Evolutionary conservation across 1,140 invertebrate species (phyloP), one percentile per base, ranked within the genome.

Genomic region (Monochamus saltuarius): DNA sequence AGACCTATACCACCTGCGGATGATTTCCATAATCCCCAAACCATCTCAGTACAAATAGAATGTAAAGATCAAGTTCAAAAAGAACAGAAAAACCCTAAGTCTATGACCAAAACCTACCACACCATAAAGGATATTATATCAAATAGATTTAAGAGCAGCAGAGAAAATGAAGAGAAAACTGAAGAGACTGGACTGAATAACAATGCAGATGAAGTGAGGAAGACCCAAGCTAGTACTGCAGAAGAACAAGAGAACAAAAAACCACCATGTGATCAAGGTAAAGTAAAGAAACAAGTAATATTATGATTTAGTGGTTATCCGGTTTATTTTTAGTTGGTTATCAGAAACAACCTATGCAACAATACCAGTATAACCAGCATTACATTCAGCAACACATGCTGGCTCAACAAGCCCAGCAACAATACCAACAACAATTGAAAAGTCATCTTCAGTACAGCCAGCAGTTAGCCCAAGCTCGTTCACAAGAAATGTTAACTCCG

Each of bases 101-200:
- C 84, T 3, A 80, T 88, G 43, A 85, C 84, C 39, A 87, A 89
- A 74, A 91, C 89, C 0, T 92, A 91, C 71, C 87, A 91, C 70
- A 88, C 89, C 16, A 84, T 92, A 54, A 91, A 91, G 79, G 89
- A 91, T 72, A 91, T 92, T 81, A 89, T 92, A 69, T 90, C 89
- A 4, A 90, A 86, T 75, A 85, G 87, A 71, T 91, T 92, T 73
- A 88, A 87, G 68, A 84, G 75, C 65, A 85, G 86, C n/a, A 79
- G 71, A 50, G 76, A 73, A 66, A 76, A 77, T 13, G 82, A 83
- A 7, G 80, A 82, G 13, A 81, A 77, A 69, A 38, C 42, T 11
- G 78, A 79, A 55, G 84, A 86, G 75, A 74, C 80, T 13, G 84
- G 80, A 64, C 70, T 86, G 19, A 88, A 88, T 73, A 88, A 87